These are phyloP conservation scores for Nymphalis urticae DNA, from an alignment of 2,888 invertebrate species.

Conservation along the genomic window DNA sequence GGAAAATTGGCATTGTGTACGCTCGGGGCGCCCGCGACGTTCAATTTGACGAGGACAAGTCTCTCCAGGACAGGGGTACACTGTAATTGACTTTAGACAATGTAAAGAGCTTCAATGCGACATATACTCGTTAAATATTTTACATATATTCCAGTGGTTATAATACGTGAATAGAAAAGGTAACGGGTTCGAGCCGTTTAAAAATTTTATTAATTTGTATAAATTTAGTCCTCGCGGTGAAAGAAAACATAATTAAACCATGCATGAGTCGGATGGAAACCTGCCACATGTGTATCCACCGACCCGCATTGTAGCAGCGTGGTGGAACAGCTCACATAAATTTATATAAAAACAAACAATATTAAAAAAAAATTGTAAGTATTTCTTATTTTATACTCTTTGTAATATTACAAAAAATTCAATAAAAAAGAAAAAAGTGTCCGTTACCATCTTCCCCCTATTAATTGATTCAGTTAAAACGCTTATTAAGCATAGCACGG, in stretches of 20 bases:
- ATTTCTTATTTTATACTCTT: not conserved
- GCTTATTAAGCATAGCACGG: conserved; percentile 9
- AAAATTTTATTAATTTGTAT: no score
- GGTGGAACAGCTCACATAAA: no score
- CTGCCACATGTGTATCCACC: no score
- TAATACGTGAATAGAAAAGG: not conserved
- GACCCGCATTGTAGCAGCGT: no score
- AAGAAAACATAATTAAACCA: no score
- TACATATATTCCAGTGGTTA: not conserved
- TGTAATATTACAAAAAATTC: not conserved
- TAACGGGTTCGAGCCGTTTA: no score
- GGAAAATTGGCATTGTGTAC: conserved; percentile 78
- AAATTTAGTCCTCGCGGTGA: no score
- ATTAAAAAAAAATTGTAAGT: no score
- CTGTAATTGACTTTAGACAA: conserved; percentile 40
- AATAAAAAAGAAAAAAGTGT: not conserved
- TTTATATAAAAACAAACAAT: no score
- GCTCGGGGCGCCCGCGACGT: conserved; percentile 42
- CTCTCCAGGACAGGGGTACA: conserved; percentile 37
- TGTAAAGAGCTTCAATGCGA: conserved; percentile 22
- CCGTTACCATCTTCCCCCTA: not conserved
- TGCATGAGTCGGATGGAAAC: no score
- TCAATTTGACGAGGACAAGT: conserved; percentile 44
- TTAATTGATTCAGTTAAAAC: conserved; percentile 3
- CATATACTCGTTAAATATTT: not conserved